Conservation (phyloP, 2,113 vertebrate genomes). For the Corythornis vintsioides region DNA sequence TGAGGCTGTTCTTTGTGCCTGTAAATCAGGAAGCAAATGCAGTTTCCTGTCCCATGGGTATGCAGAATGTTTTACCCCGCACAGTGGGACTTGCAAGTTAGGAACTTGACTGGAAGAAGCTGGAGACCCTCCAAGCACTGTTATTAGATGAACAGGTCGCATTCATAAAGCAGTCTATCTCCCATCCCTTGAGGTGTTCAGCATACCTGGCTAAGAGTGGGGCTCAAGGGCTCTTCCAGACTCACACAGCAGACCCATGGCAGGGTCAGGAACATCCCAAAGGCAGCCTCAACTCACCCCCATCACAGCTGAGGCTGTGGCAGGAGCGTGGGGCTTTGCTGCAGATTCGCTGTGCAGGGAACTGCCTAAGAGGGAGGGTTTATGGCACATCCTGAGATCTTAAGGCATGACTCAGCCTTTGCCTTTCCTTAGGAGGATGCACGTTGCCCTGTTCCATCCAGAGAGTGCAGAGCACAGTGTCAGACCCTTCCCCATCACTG, state of each 20-base stretch:
- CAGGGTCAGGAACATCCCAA: neutral
- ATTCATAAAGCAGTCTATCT: neutral
- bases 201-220: neutral
- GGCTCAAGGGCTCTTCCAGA: neutral
- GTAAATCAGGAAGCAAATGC: neutral
- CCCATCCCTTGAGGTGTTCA: neutral
- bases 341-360: no score
- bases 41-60: neutral
- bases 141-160: neutral
- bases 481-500: neutral
- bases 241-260: neutral
- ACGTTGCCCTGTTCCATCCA: neutral
- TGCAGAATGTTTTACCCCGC: neutral
- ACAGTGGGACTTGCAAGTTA: neutral
- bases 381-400: neutral
- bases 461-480: neutral
- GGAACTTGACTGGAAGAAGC: neutral
- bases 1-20: neutral
- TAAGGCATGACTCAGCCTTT: neutral
- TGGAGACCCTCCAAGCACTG: neutral
- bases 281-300: neutral
- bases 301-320: neutral
- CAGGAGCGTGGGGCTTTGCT: neutral
- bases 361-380: accelerated
- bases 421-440: neutral